Conservation (phyloP, 2,113 vertebrate species). For the Cyphomyrus discorhynchus region DNA sequence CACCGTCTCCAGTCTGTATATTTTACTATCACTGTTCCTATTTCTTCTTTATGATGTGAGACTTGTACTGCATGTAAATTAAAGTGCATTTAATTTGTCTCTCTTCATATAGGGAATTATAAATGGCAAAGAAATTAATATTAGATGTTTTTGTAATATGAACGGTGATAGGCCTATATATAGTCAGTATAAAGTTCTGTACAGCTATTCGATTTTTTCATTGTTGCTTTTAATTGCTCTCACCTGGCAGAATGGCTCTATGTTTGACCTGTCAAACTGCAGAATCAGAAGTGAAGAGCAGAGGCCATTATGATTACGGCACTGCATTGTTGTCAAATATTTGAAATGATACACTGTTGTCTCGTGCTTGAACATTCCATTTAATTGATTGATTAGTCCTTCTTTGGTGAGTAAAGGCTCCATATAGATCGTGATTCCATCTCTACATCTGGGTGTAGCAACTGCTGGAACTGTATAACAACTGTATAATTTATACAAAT, state of each 20-base stretch:
- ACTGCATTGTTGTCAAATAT: background rate
- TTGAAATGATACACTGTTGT: background rate
- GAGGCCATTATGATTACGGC: background rate
- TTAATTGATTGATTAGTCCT: background rate
- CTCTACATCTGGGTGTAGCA: background rate
- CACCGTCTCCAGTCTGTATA: background rate
- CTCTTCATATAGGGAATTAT: background rate
- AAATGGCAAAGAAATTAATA: background rate
- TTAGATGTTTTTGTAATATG: background rate
- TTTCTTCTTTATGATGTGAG: background rate
- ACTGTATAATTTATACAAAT: background rate
- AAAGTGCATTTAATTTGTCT: background rate
- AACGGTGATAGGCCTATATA: background rate
- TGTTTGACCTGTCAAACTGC: background rate
- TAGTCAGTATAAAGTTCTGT: background rate
- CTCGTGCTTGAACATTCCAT: background rate
- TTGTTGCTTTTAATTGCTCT: background rate
- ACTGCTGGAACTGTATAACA: background rate
- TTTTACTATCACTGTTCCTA: conserved; percentile 24
- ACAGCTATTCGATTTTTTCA: background rate
- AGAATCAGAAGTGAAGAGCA: background rate
- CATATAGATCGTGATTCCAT: background rate
- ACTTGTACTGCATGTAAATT: conserved; percentile 12
- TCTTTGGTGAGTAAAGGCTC: too few relatives aligned
- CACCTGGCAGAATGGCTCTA: background rate